Conservation (phyloP, 2,113 vertebrate species). For the Anthoscopus minutus region DNA sequence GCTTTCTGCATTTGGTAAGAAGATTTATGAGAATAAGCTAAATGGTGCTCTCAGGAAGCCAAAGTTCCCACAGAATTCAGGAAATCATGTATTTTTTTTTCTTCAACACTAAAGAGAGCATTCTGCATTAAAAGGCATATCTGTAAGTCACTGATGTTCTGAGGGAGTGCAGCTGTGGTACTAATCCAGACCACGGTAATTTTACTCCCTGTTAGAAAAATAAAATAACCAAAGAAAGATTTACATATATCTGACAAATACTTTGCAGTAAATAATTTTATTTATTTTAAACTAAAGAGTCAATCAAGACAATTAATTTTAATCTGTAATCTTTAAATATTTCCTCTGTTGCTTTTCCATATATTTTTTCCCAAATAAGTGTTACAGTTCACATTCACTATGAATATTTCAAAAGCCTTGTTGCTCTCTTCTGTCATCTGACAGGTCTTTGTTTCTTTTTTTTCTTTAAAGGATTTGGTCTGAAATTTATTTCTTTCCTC, state of each 20-base stretch:
- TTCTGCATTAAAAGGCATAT: conserved; percentile 57
- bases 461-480: neutral
- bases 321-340: neutral
- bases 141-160: conserved; percentile 45
- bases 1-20: conserved; percentile 13
- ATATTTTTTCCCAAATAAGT: neutral
- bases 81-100: conserved; percentile 52
- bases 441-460: neutral
- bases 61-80: conserved; percentile 57
- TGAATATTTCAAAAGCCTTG: neutral
- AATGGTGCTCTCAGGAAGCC: conserved; percentile 54
- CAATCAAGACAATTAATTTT: neutral
- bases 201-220: conserved; percentile 19
- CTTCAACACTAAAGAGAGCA: conserved; percentile 3
- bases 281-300: neutral
- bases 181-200: conserved; percentile 25
- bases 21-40: conserved; percentile 67
- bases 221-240: neutral
- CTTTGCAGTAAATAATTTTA: neutral
- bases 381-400: neutral
- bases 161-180: conserved; percentile 52
- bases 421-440: neutral
- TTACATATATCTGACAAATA: neutral
- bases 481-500: neutral
- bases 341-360: neutral